Base-by-base conservation (phyloP, 1,140 invertebrate genomes). In the Aphidius gifuensis region DNA sequence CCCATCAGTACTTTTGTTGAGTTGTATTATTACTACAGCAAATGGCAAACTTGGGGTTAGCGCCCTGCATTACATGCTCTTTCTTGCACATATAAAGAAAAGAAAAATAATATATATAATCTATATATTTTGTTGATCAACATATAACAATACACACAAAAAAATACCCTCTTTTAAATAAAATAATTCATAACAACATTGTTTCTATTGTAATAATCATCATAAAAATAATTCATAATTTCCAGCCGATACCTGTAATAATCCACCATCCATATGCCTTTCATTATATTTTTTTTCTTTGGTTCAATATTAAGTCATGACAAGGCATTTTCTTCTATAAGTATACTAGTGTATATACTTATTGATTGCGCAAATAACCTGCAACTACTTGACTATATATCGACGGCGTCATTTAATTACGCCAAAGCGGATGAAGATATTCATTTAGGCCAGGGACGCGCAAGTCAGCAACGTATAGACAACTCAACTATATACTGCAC, bases 381-480 rank as follows among this genome's bases (percentile, higher is more conserved):
- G 11, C 38, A 32, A 32, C 23, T 32, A 32, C 23, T 32, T 32
- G 23, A 4, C 4, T 32, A 32, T 32, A 32, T 32, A 32, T 32
- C 23, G 23, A 32, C 23, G 23, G 2, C 23, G 23, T 32, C 23
- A 32, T 32, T 32, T 32, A 32, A 32, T 74, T 72, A 70, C 70
- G 70, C 68, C 73, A 74, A 69, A 51, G 65, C 68, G 69, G 70
- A 73, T 73, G 68, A 53, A 46, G 65, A 73, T 65, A 64, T 66
- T 62, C 62, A 73, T 72, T 73, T 74, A 66, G 72, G 72, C 71
- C 72, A 74, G 69, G 72, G 72, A 74, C 72, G 73, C 54, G 60
- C 46, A 45, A 45, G 38, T 62, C 38, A 43, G 50, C 39, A 32
- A 5, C 39, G 32, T 44, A n/a, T 46, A 46, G 23, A 40, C 16